phyloP scores from a whole-genome alignment of 1,140 invertebrate species.

The Hycleus cichorii region DNA sequence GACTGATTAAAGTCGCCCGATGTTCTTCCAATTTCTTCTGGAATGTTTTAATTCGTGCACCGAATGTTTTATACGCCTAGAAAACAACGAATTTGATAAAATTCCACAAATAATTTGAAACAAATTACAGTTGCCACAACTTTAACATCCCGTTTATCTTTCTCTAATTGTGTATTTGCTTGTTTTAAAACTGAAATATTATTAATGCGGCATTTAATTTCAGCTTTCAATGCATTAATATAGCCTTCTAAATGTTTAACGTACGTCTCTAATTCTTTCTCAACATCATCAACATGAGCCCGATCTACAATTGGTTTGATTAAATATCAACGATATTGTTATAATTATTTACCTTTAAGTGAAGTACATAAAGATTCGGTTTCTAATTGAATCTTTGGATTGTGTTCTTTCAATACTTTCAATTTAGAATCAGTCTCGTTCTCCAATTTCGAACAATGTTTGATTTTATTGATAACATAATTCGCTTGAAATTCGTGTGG shows the following conservation, averaged over 20 bases:
- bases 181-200: slow-evolving; percentile 69
- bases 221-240: slow-evolving; percentile 68
- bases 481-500: slow-evolving; percentile 56
- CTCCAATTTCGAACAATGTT: slow-evolving; percentile 55
- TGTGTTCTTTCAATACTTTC: slow-evolving; percentile 52
- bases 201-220: slow-evolving; percentile 71
- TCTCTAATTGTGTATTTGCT: slow-evolving; percentile 80
- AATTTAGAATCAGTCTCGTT: slow-evolving; percentile 58
- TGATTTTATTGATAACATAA: slow-evolving; percentile 59
- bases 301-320: slow-evolving; percentile 51
- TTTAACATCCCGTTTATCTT: slow-evolving; percentile 84
- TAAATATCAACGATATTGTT: slow-evolving; percentile 23
- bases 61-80: slow-evolving; percentile 89
- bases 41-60: slow-evolving; percentile 72
- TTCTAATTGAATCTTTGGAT: slow-evolving; percentile 43
- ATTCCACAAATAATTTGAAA: too few relatives aligned
- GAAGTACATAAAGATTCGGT: slow-evolving; percentile 57
- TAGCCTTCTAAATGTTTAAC: slow-evolving; percentile 71
- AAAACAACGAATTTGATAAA: slow-evolving; percentile 8
- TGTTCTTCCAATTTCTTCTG: slow-evolving; percentile 79
- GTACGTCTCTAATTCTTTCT: slow-evolving; percentile 77
- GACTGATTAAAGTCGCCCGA: slow-evolving; percentile 52
- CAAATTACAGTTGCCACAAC: slow-evolving; percentile 79
- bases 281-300: slow-evolving; percentile 77
- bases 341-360: slow-evolving; percentile 55